phyloP scores from a whole-genome alignment of 2,797 vertebrate genomes.

The Buceros bicornis region DNA sequence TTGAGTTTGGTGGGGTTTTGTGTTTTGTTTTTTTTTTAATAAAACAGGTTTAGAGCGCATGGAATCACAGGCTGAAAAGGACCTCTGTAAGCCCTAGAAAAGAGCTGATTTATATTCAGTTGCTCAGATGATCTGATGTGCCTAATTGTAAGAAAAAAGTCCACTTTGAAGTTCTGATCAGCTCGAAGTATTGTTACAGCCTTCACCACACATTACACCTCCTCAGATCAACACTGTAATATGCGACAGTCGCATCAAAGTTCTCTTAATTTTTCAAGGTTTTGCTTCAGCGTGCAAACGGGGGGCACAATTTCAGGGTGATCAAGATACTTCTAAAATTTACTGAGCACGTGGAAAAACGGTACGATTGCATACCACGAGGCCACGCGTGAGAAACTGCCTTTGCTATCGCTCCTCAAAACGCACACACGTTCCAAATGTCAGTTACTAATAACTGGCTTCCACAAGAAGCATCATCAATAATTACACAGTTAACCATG shows the following conservation, averaged over 20 bases:
- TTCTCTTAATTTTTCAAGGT: neutral
- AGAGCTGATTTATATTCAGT: neutral
- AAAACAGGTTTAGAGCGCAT: neutral
- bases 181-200: neutral
- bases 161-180: neutral
- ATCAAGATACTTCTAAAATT: neutral
- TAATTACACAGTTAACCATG: neutral
- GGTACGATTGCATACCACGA: neutral
- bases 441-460: neutral
- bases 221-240: neutral
- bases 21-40: neutral
- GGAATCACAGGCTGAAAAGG: neutral
- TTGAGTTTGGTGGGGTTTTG: rapidly evolving
- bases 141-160: neutral
- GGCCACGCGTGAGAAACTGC: neutral
- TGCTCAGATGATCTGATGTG: neutral
- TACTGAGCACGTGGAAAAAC: neutral
- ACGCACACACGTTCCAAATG: neutral
- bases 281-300: neutral
- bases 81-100: neutral
- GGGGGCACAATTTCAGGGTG: neutral
- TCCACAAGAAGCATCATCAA: neutral
- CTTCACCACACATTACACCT: neutral
- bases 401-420: neutral
- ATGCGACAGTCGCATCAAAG: neutral